Percentiles rank a stretch among this genome's conserved stretches.
phyloP scores from a whole-genome alignment of 2,113 vertebrate genomes.

The Phyllostomus hastatus region DNA sequence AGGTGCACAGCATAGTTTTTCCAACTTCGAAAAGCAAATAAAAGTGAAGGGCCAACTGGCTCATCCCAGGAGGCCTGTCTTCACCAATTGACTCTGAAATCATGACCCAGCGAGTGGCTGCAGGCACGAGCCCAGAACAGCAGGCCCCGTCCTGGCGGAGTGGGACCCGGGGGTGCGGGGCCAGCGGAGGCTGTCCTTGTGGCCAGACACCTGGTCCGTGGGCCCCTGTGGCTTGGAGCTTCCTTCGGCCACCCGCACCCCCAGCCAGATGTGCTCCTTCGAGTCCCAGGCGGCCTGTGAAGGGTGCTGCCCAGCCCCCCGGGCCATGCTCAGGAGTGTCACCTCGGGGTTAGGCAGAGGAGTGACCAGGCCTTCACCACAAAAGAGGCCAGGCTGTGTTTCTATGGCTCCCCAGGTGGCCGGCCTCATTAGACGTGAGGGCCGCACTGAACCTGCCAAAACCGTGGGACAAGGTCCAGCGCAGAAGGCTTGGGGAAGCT shows the following conservation, averaged over 20 bases:
- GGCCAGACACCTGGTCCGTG: constrained; percentile 1
- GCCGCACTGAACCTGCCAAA: neutral
- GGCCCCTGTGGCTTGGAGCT: constrained; percentile 32
- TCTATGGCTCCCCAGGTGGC: constrained; percentile 49
- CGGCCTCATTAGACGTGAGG: constrained; percentile 40
- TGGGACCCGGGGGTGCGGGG: neutral
- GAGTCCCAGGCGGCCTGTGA: constrained; percentile 28
- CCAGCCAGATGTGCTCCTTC: neutral
- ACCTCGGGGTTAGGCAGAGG: constrained; percentile 39
- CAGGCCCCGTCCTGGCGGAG: constrained; percentile 28
- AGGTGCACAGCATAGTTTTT: constrained; percentile 62
- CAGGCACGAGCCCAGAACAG: constrained; percentile 50
- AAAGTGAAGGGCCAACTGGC: constrained; percentile 54
- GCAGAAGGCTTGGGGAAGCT: neutral
- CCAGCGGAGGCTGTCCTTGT: constrained; percentile 44
- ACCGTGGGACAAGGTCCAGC: neutral
- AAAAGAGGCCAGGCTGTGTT: neutral
- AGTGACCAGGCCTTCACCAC: neutral
- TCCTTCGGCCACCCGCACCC: neutral
- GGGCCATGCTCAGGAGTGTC: neutral
- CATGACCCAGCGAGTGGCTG: neutral
- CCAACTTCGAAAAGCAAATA: constrained; percentile 71
- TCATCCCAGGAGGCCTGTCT: constrained; percentile 53
- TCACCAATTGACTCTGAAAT: constrained; percentile 64
- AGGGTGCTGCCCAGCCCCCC: constrained; percentile 4